A percentile compares a stretch with the other conserved stretches of the same genome.
Evolutionary conservation across 2,888 invertebrate species (phyloP).

Genomic region (Unio pictorum): DNA sequence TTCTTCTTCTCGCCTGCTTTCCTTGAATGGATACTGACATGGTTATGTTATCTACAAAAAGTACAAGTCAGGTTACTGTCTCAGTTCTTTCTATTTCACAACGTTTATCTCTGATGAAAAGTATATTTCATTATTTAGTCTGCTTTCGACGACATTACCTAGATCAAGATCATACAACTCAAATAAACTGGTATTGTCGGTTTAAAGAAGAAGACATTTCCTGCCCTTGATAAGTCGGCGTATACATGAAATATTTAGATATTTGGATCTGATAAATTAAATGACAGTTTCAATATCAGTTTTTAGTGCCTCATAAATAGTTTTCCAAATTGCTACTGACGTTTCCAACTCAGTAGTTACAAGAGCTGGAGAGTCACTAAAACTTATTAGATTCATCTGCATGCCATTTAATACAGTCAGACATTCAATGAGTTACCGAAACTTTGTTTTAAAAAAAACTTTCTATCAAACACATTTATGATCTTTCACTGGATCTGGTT

Average conservation of each 20-base stretch:
- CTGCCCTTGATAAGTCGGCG: constrained; percentile 20
- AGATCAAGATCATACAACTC: constrained; percentile 32
- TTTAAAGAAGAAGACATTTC: constrained; percentile 13
- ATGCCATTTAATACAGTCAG: constrained; percentile 7
- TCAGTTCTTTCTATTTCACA: constrained; percentile 25
- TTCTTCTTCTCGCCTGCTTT: constrained; percentile 5
- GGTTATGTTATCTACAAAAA: constrained; percentile 35
- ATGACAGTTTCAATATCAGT: constrained; percentile 23
- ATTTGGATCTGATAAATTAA: constrained; percentile 1
- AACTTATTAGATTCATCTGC: not conserved
- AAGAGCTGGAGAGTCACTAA: constrained; percentile 9
- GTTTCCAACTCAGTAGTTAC: constrained; percentile 27
- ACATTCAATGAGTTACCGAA: no score
- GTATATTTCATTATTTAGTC: constrained; percentile 2
- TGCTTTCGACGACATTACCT: constrained; percentile 34
- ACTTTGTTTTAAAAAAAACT: no score
- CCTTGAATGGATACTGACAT: constrained; percentile 41
- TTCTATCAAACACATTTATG: no score
- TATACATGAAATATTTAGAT: constrained; percentile 6
- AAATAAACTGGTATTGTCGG: constrained; percentile 26
- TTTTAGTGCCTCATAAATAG: constrained; percentile 4
- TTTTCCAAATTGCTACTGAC: constrained; percentile 20
- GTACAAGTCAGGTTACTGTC: constrained; percentile 16
- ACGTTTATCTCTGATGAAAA: constrained; percentile 38
- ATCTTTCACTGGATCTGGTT: constrained; percentile 3